A percentile compares a stretch with the other conserved stretches of the same genome.
These are phyloP conservation scores for Microctenopoma stevenorrisi DNA, from an alignment of 2,797 vertebrate genomes.

Conservation along the genomic window DNA sequence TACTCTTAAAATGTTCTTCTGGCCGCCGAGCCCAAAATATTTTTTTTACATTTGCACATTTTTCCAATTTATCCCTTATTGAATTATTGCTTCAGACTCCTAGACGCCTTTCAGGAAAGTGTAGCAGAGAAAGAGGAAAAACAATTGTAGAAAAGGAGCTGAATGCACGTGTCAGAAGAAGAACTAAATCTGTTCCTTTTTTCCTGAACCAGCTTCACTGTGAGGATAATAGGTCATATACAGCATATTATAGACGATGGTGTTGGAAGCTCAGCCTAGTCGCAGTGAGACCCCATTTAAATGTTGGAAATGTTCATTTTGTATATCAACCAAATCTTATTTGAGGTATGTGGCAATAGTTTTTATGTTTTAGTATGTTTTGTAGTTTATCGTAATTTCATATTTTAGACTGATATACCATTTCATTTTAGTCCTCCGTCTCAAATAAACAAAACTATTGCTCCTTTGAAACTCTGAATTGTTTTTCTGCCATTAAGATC, in stretches of 20 bases:
- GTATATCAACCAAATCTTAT: not conserved
- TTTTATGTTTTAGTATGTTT: no score
- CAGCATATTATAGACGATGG: not conserved
- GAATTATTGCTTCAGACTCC: slow-evolving; percentile 72
- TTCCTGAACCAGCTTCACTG: not conserved
- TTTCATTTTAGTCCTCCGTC: no score
- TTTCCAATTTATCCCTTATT: slow-evolving; percentile 72
- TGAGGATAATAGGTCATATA: not conserved
- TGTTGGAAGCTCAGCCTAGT: not conserved
- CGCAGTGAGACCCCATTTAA: not conserved
- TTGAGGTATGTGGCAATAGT: not conserved
- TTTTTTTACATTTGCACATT: slow-evolving; percentile 64
- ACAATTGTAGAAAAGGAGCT: slow-evolving; percentile 10
- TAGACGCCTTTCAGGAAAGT: slow-evolving; percentile 62
- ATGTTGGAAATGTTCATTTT: not conserved
- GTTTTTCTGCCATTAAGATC: no score
- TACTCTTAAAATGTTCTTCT: slow-evolving; percentile 38
- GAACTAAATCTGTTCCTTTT: slow-evolving; percentile 1
- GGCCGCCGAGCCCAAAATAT: slow-evolving; percentile 47
- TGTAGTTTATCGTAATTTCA: no score
- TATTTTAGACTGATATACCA: no score
- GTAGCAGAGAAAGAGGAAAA: slow-evolving; percentile 19
- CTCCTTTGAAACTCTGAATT: no score
- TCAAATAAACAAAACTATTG: no score
- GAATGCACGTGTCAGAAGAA: slow-evolving; percentile 3